Percentiles rank a stretch among this genome's conserved stretches.
These are phyloP conservation scores for Eristalis pertinax DNA, from an alignment of 2,888 invertebrate genomes.

Conservation along the genomic window DNA sequence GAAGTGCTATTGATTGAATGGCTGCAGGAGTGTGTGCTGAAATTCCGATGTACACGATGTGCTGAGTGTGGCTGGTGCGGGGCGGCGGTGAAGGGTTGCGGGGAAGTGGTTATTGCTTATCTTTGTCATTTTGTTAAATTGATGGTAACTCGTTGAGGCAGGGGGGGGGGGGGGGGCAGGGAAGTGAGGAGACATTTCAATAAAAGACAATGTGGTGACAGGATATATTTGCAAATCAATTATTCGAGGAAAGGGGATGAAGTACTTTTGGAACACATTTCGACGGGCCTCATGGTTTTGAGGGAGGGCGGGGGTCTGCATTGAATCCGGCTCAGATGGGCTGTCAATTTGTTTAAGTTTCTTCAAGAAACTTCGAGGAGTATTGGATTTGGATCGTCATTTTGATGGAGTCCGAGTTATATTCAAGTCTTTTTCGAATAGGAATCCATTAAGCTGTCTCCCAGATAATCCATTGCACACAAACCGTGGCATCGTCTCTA, in stretches of 20 bases:
- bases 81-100: neutral
- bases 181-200: neutral
- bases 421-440: too few relatives aligned
- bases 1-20: conserved; percentile 58
- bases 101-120: neutral
- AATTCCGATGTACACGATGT: neutral
- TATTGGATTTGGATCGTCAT: too few relatives aligned
- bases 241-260: neutral
- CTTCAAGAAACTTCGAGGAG: too few relatives aligned
- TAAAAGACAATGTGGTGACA: conserved; percentile 1
- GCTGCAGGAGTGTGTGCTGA: conserved; percentile 24
- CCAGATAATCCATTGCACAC: too few relatives aligned
- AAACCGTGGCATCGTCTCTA: too few relatives aligned
- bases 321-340: neutral
- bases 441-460: too few relatives aligned
- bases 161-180: neutral
- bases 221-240: neutral
- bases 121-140: neutral
- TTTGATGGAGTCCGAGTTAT: too few relatives aligned
- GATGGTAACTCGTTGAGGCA: neutral
- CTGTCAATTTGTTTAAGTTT: too few relatives aligned
- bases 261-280: neutral
- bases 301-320: neutral
- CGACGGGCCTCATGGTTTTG: neutral
- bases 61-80: neutral